A percentile compares a stretch with the other conserved stretches of the same genome.
phyloP scores from a whole-genome alignment of 2,113 vertebrate genomes.

The Cynopterus brachyotis region DNA sequence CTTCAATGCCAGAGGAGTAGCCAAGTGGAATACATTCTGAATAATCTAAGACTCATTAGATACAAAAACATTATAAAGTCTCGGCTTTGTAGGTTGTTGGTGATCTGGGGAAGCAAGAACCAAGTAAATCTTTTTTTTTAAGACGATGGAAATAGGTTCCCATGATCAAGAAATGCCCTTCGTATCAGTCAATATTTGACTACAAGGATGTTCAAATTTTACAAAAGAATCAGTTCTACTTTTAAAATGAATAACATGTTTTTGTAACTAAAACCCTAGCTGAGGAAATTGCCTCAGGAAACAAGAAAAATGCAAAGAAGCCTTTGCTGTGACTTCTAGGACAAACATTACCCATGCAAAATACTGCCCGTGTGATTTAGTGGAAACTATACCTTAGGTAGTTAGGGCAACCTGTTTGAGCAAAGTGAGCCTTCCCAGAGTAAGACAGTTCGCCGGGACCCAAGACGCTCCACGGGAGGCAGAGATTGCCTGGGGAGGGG shows the following conservation, averaged over 20 bases:
- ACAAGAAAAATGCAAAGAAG: constrained; percentile 66
- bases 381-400: background rate
- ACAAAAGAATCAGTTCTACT: constrained; percentile 42
- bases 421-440: background rate
- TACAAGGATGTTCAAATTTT: background rate
- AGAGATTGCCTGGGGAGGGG: background rate
- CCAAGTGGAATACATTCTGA: background rate
- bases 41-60: background rate
- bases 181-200: background rate
- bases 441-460: background rate
- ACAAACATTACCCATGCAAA: constrained; percentile 39
- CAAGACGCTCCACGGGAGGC: background rate
- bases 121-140: constrained; percentile 11
- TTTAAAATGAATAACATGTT: constrained; percentile 60
- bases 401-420: background rate
- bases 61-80: background rate
- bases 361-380: constrained; percentile 37
- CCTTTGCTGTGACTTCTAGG: background rate
- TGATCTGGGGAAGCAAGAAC: background rate
- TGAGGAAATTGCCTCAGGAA: constrained; percentile 62
- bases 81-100: background rate
- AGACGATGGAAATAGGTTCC: constrained; percentile 18
- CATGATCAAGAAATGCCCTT: constrained; percentile 37
- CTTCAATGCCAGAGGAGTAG: background rate
- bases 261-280: constrained; percentile 37